These are phyloP conservation scores for Andrena praecox DNA, from an alignment of 2,888 invertebrate species.

Conservation along the genomic window DNA sequence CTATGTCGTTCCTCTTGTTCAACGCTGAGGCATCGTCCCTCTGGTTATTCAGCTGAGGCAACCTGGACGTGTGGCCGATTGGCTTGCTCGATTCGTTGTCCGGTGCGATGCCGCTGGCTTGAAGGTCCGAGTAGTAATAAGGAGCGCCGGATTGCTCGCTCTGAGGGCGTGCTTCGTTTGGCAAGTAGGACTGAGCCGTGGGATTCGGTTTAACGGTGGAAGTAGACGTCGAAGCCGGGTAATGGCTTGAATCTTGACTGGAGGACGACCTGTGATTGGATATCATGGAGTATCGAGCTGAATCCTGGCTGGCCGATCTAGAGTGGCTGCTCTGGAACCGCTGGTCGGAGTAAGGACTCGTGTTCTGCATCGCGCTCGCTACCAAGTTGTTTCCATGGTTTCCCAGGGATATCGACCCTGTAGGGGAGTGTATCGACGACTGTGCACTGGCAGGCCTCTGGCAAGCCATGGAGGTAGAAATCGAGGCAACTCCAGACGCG, in stretches of 20 bases:
- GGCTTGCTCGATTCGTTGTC: conserved; percentile 66
- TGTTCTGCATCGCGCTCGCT: conserved; percentile 14
- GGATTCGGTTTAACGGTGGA: conserved; percentile 61
- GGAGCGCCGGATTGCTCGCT: conserved; percentile 90
- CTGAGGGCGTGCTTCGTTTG: conserved; percentile 66
- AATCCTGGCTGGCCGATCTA: conserved; percentile 73
- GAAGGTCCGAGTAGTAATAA: conserved; percentile 94
- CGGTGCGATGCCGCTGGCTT: conserved; percentile 64
- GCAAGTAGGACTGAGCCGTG: conserved; percentile 59
- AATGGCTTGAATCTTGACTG: conserved; percentile 66
- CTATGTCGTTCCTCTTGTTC: conserved; percentile 87
- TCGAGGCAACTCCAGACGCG: conserved; percentile 66
- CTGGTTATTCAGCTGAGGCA: conserved; percentile 90
- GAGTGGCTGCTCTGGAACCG: conserved; percentile 69
- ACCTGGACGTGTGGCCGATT: conserved; percentile 75
- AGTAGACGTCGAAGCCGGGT: conserved; percentile 73
- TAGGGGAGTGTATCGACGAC: conserved; percentile 65
- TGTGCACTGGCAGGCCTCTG: conserved; percentile 76
- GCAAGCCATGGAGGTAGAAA: conserved; percentile 69
- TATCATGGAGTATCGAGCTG: conserved; percentile 67
- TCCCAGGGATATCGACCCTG: conserved; percentile 56
- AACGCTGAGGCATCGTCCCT: conserved; percentile 87
- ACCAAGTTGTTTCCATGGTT: conserved; percentile 48
- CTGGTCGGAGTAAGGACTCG: conserved; percentile 57
- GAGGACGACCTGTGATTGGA: conserved; percentile 77